These are phyloP conservation scores for Epinotia demarniana DNA, from an alignment of 2,888 invertebrate genomes.

Conservation along the genomic window DNA sequence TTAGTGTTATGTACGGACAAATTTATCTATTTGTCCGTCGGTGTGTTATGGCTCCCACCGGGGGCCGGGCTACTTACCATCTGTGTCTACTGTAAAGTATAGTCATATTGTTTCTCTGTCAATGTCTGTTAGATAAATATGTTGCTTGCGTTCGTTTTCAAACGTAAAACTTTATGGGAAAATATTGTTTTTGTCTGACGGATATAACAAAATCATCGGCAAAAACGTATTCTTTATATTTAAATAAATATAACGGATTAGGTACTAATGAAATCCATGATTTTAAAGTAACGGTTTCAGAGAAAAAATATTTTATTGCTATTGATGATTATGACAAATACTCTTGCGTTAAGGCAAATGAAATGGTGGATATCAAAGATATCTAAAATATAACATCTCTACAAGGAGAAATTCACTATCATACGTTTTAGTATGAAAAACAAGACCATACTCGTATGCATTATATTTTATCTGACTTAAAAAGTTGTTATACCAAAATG, in stretches of 20 bases:
- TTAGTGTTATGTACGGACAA: conserved; percentile 71
- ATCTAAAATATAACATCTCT: no score
- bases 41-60: conserved; percentile 70
- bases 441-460: not conserved
- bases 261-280: no score
- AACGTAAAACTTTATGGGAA: not conserved
- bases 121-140: not conserved
- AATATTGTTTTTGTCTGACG: no score
- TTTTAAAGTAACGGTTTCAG: no score
- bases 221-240: not conserved
- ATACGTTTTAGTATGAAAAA: not conserved
- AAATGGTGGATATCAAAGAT: no score
- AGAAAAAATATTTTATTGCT: no score
- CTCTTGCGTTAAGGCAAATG: no score
- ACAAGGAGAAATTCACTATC: no score
- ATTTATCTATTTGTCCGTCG: conserved; percentile 72
- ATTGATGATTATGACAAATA: no score
- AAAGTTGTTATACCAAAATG: not conserved
- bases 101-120: conserved; percentile 1
- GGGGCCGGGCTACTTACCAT: conserved; percentile 46
- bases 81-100: conserved; percentile 18
- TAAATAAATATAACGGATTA: no score
- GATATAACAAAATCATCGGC: not conserved
- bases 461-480: not conserved
- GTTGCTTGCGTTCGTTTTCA: not conserved